phyloP scores from a whole-genome alignment of 2,888 invertebrate genomes.

The Melanchra persicariae region DNA sequence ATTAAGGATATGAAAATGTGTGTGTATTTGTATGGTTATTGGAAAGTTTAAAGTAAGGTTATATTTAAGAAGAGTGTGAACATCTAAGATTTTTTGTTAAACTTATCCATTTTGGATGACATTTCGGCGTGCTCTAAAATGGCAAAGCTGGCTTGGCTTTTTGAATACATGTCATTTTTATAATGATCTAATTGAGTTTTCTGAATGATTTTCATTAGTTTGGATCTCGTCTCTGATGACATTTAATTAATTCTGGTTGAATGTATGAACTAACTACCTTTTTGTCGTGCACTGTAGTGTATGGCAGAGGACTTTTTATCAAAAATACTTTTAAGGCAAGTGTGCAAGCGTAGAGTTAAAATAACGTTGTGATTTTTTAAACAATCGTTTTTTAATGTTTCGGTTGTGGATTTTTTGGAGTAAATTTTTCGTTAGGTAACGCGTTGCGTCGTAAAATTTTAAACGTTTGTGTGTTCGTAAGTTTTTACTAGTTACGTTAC shows the following conservation, averaged over 20 bases:
- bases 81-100: conserved; percentile 14
- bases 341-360: conserved; percentile 71
- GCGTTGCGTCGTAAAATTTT: conserved; percentile 52
- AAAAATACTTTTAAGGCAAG: conserved; percentile 69
- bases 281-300: conserved; percentile 57
- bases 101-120: not conserved
- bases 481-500: conserved; percentile 54
- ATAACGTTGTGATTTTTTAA: conserved; percentile 70
- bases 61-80: conserved; percentile 19
- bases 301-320: conserved; percentile 55
- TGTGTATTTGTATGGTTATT: conserved; percentile 42
- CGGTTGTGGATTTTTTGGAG: conserved; percentile 74
- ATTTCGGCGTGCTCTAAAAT: not conserved
- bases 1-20: conserved; percentile 23
- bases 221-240: conserved; percentile 37
- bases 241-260: conserved; percentile 16
- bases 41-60: conserved; percentile 31
- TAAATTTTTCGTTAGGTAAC: conserved; percentile 51
- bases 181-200: conserved; percentile 22
- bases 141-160: not conserved
- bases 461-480: conserved; percentile 56
- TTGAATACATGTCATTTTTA: conserved; percentile 6
- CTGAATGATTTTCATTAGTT: conserved; percentile 4
- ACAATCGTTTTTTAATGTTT: conserved; percentile 68
- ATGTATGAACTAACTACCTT: not conserved